Conservation (phyloP, 2,797 vertebrate genomes). For the Peromyscus nudipes region DNA sequence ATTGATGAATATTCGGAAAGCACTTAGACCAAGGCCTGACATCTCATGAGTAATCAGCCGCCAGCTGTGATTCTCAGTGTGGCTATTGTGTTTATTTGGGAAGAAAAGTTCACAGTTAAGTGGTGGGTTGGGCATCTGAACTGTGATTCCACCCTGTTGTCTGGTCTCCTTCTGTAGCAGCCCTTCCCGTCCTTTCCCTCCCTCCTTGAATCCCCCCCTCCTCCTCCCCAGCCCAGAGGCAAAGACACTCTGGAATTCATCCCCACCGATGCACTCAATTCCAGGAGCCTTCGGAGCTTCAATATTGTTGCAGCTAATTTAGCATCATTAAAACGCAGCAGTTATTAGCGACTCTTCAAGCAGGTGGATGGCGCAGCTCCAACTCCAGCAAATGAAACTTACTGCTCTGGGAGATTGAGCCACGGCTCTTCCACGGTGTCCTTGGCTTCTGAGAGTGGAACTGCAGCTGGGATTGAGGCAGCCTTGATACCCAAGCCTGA, state of each 20-base stretch:
- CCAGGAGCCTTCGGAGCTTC: background rate
- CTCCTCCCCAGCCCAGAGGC: background rate
- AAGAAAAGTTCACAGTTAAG: background rate
- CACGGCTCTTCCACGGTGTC: accelerated
- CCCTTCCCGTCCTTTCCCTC: background rate
- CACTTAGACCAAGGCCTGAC: background rate
- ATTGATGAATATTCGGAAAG: background rate
- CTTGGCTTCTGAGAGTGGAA: background rate
- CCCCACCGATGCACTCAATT: background rate
- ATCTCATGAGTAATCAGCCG: background rate
- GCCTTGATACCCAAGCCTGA: no score
- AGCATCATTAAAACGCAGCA: background rate
- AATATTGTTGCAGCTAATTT: background rate
- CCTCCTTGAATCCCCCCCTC: no score
- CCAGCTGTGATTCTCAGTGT: background rate
- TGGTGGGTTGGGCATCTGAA: background rate
- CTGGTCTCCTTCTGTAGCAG: background rate
- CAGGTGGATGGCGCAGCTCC: background rate
- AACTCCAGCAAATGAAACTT: background rate
- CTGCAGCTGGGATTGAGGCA: no score
- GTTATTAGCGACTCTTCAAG: background rate
- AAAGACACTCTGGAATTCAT: background rate
- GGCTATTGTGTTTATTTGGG: accelerated
- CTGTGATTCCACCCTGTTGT: background rate
- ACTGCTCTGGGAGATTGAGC: background rate